Conservation (phyloP, 64 coral and sea anemone species). For the Catalaphyllia jardinei region DNA sequence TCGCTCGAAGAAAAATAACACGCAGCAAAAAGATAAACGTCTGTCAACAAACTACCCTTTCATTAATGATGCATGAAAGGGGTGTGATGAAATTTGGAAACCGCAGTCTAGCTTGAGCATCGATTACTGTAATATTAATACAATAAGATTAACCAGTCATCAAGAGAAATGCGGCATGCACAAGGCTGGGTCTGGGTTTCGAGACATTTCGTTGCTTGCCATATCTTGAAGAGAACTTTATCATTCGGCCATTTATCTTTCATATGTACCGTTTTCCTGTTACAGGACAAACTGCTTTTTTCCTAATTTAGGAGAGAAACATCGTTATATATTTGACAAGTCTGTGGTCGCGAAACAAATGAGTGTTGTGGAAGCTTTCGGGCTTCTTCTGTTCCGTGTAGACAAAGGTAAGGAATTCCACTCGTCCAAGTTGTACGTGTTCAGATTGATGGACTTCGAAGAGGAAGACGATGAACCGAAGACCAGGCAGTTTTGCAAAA, state of each 20-base stretch:
- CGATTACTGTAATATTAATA: too few relatives aligned
- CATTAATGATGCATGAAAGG: too few relatives aligned
- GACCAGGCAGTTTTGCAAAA: slow-evolving; percentile 75
- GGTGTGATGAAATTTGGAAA: too few relatives aligned
- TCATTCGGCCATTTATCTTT: not conserved
- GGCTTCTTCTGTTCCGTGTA: slow-evolving; percentile 78
- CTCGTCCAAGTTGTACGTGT: slow-evolving; percentile 76
- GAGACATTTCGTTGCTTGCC: too few relatives aligned
- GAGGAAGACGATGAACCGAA: slow-evolving; percentile 62
- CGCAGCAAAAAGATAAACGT: too few relatives aligned
- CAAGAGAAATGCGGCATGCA: too few relatives aligned
- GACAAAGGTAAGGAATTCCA: slow-evolving; percentile 94
- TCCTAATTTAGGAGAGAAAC: slow-evolving; percentile 40
- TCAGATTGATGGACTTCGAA: slow-evolving; percentile 87
- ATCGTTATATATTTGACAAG: slow-evolving; percentile 86
- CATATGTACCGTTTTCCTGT: not conserved
- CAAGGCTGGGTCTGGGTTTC: too few relatives aligned
- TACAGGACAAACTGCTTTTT: not conserved
- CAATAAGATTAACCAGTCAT: too few relatives aligned
- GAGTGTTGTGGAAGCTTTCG: slow-evolving; percentile 77
- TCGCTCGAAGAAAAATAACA: too few relatives aligned
- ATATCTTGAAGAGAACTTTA: not conserved
- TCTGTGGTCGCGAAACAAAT: slow-evolving; percentile 80
- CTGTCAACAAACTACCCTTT: too few relatives aligned
- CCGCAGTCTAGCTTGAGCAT: too few relatives aligned